Evolutionary conservation across 2,888 invertebrate species (phyloP), one percentile per base, ranked within the genome.

Genomic region (Salpingus planirostris): DNA sequence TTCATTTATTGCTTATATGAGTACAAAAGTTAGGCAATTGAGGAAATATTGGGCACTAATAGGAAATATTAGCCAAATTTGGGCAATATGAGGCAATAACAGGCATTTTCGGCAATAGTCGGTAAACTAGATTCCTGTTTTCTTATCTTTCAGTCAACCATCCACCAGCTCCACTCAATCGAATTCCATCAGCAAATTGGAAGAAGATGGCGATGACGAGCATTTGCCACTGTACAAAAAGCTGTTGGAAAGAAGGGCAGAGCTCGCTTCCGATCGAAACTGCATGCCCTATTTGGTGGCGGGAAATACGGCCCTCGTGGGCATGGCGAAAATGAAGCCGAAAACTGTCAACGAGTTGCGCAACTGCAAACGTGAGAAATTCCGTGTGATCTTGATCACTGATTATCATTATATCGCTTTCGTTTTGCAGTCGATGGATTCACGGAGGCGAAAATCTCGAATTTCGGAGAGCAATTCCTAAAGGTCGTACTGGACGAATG

Each of bases 181-280:
- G n/a, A n/a, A 26, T 54, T 50, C 54, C 52, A 13, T 35, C 59
- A 38, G 38, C 46, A 8, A 38, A 38, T 24, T 13, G 10, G 10
- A 5, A 5, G 10, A 5, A 10, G 23, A 6, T 5, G 23, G 10
- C 5, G 23, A 8, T 10, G 23, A 23, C 5, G 10, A 5, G 5
- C 23, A 11, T 8, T 8, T 23, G 23, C 4, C 23, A 23, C 4
- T 23, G 4, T 23, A 23, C 10, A 8, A 11, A 5, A 5, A 23
- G 11, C 23, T 23, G 5, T 11, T 23, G 11, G 10, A 11, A 4
- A 11, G 5, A 10, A 8, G 23, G 5, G 11, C 5, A 5, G 8
- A 10, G 10, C 5, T 23, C 6, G 5, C 23, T 5, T 23, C 23
- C 23, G 5, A 23, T 5, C 10, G 5, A 10, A 11, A 23, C 10